phyloP scores from a whole-genome alignment of 2,888 invertebrate species.

The Watsonalla binaria region DNA sequence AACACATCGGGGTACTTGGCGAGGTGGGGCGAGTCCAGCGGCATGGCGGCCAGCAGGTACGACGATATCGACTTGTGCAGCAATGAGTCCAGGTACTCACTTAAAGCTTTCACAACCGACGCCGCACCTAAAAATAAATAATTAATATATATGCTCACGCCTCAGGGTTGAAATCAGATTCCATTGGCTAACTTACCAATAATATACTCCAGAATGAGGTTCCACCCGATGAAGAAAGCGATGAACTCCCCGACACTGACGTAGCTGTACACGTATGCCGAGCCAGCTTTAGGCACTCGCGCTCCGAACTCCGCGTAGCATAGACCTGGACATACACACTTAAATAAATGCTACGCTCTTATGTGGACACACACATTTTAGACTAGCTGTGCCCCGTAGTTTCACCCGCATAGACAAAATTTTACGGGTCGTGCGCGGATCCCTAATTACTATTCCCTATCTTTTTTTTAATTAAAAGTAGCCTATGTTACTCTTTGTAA shows the following conservation, averaged over 20 bases:
- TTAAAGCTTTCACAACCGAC: constrained; percentile 89
- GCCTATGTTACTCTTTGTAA: too few species aligned
- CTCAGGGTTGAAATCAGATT: neutral
- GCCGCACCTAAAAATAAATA: constrained; percentile 81
- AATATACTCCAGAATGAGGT: constrained; percentile 92
- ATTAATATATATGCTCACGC: too few species aligned
- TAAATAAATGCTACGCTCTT: neutral
- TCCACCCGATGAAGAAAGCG: constrained; percentile 96
- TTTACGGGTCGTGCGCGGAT: too few species aligned
- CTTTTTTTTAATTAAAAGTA: too few species aligned
- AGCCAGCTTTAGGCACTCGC: constrained; percentile 92
- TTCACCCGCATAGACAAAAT: too few species aligned
- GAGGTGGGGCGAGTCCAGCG: constrained; percentile 81
- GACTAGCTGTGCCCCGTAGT: too few species aligned
- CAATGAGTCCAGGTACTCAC: constrained; percentile 87
- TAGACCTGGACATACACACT: constrained; percentile 74
- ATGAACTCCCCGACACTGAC: constrained; percentile 95
- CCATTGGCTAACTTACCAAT: constrained; percentile 80
- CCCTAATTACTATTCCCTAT: too few species aligned
- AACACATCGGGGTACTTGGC: constrained; percentile 87
- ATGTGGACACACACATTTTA: too few species aligned
- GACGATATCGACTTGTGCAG: constrained; percentile 82
- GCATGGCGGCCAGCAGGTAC: constrained; percentile 80
- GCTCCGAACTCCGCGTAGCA: constrained; percentile 96
- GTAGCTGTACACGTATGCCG: constrained; percentile 96